Evolutionary conservation across 2,888 invertebrate species (phyloP).

Genomic region (Caenorhabditis sulstoni): DNA sequence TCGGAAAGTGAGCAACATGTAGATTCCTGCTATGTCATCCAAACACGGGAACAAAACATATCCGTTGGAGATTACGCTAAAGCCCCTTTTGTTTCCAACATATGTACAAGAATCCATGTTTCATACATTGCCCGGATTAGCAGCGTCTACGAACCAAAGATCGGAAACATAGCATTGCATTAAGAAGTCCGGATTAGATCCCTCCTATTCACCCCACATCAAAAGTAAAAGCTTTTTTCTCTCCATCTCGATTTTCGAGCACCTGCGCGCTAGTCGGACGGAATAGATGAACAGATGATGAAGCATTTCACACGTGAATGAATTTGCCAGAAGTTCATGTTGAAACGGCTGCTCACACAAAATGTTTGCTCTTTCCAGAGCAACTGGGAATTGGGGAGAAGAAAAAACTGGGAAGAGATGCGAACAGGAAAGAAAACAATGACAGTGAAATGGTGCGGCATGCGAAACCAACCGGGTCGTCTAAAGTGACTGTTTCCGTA

Average conservation of each 20-base stretch:
- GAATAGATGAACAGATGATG: slow-evolving; percentile 7
- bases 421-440: background rate
- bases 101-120: background rate
- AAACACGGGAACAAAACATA: too few species aligned
- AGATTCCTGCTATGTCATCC: too few species aligned
- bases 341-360: slow-evolving; percentile 1
- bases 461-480: slow-evolving; percentile 72
- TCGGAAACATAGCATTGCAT: background rate
- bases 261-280: too few species aligned
- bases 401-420: background rate
- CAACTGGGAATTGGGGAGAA: slow-evolving; percentile 5
- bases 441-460: slow-evolving; percentile 17
- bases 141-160: slow-evolving; percentile 4
- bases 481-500: slow-evolving; percentile 71
- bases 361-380: slow-evolving; percentile 8
- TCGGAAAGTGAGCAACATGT: background rate
- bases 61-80: too few species aligned
- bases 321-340: slow-evolving; percentile 7
- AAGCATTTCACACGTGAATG: slow-evolving; percentile 5
- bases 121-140: slow-evolving; percentile 3
- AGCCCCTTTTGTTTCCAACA: too few species aligned
- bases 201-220: too few species aligned
- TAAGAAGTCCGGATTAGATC: slow-evolving; percentile 4
- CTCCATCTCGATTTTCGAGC: background rate
- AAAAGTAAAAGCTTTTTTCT: background rate